Evolutionary conservation across 1,140 invertebrate genomes (phyloP), one percentile per base, ranked within the genome.

Genomic region (Melitaea cinxia): DNA sequence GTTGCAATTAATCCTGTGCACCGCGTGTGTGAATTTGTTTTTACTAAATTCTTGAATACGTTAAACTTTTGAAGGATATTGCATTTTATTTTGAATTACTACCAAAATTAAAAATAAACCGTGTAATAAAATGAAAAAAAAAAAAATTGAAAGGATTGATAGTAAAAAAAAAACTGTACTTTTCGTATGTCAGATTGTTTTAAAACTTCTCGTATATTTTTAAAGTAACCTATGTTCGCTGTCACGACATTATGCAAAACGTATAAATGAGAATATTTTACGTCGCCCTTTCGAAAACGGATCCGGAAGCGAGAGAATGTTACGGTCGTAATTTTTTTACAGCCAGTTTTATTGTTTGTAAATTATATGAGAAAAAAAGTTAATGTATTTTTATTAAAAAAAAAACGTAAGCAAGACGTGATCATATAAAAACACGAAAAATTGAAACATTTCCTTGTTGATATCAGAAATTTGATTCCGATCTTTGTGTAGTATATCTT

Each of bases 311-410:
- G 37, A 9, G 37, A 47, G 4, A 19, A 45, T 45, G 39, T 19
- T 45, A 23, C 42, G 21, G 21, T 47, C 42, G 42, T 47, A 47
- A 42, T 42, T 23, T 47, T 47, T 47, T 47, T 47, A 47, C 42
- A 47, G 23, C 42, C 19, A 4, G 1, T 7, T 47, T 47, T 47
- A 21, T 21, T 47, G 42, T 23, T 23, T n/a, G 21, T 23, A 47
- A 47, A 47, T 47, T 47, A 47, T 12, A 23, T 10, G 10, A 0
- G 23, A 23, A 47, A 23, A 42, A 47, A 6, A 47, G 15, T 17
- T 5, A 45, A 10, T 10, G 4, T 21, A 4, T 47, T 42, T 17
- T 42, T 39, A 15, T 39, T 42, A 17, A 23, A 23, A 17, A 47
- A 21, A n/a, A 6, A 6, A 23, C 4, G 9, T 23, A n/a, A 12